Base-by-base conservation (phyloP, 2,113 vertebrate genomes). In the Manacus vitellinus region DNA sequence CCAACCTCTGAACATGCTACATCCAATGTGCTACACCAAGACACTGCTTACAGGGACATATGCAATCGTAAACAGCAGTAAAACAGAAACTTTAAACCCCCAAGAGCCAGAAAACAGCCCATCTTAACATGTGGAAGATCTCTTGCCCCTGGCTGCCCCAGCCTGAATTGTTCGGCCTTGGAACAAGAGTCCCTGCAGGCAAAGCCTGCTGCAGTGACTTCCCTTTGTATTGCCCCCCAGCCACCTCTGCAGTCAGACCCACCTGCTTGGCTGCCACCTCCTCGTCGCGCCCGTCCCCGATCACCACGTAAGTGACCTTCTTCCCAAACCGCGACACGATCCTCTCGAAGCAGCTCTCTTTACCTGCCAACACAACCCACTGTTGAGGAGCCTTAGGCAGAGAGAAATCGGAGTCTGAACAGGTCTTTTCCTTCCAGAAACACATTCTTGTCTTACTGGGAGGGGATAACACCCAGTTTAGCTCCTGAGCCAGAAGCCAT, bases 231-330 rank as follows among this genome's bases (percentile, higher is more conserved):
- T 47, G 6, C 12, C 35, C 46, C 61, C 2, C 9, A 19, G 5
- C 27, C 39, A 49, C 0, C 6, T 2, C 22, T 61, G 23, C 83
- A 43, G 66, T 6, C 62, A 82, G 23, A 71, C 80, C 88, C 94
- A 99, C 99, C 99, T 99, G 99, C 96, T 99, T 99, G 12, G 99
- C 99, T 89, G 99, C 99, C n/a, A 99, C 99, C 97, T 99, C 99
- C 97, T 99, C 99, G 16, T 99, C 99, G 11, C 99, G 99, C 6
- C 99, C 99, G 12, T 99, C 99, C 30, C 99, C 99, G 9, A 99
- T 99, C 63, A 99, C 99, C 94, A 99, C 99, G 2, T 99, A 99
- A 2, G 99, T 99, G 86, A 99, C 99, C 92, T 99, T 99, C 97
- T 99, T 99, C 9, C 99, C 99, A 92, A 99, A 99, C 14, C 99